Conservation (phyloP, 1,140 invertebrate genomes). For the Drosophila ogumai region DNA sequence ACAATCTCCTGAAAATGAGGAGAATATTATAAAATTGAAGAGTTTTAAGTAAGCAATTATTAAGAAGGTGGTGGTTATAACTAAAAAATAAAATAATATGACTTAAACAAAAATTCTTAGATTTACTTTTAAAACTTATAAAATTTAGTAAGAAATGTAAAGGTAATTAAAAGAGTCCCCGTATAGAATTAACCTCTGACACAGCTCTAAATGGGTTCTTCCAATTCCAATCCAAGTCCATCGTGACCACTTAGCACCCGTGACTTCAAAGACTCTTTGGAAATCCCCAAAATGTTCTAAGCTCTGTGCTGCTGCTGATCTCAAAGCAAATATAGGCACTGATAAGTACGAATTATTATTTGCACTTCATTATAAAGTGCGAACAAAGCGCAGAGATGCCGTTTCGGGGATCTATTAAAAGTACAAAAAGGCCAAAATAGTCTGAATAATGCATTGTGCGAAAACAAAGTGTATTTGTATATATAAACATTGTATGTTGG, state of each 20-base stretch:
- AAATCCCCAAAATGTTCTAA: constrained; percentile 34
- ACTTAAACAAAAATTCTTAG: neutral
- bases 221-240: constrained; percentile 1
- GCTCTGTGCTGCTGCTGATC: constrained; percentile 49
- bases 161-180: neutral
- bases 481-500: neutral
- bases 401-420: constrained; percentile 30
- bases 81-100: neutral
- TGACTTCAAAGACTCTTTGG: constrained; percentile 23
- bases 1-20: neutral
- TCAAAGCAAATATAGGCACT: constrained; percentile 59
- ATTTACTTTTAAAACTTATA: no score
- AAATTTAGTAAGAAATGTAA: neutral
- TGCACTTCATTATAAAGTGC: constrained; percentile 46
- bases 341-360: constrained; percentile 36
- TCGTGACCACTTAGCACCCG: constrained; percentile 56
- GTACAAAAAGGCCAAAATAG: constrained; percentile 22
- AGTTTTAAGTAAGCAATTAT: neutral
- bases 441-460: constrained; percentile 23
- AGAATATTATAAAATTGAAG: neutral
- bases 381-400: constrained; percentile 25
- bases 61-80: neutral
- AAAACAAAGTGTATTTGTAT: neutral
- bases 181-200: constrained; percentile 1
- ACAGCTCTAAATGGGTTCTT: neutral